Conservation (phyloP, 2,888 invertebrate species). For the Chrysolina haemoptera region DNA sequence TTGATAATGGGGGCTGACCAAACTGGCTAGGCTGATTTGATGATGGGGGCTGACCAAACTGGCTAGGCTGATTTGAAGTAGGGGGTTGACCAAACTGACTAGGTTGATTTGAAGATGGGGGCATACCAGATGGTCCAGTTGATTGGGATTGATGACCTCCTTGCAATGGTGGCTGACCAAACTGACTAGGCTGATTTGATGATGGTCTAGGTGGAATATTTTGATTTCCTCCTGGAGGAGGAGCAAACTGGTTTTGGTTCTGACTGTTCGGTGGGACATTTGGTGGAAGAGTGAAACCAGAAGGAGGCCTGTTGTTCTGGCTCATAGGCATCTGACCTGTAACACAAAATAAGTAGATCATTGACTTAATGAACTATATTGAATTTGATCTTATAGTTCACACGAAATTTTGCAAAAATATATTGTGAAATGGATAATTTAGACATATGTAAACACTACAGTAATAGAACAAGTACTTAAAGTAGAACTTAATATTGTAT, state of each 20-base stretch:
- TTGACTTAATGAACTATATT: too few relatives aligned
- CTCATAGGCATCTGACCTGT: constrained; percentile 36
- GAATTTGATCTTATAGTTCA: not conserved
- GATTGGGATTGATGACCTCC: too few relatives aligned
- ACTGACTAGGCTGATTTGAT: constrained; percentile 27
- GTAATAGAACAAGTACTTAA: too few relatives aligned
- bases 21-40: constrained; percentile 6
- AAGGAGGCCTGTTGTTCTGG: constrained; percentile 55
- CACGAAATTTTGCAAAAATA: not conserved
- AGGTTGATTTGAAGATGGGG: constrained; percentile 27
- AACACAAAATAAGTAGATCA: constrained; percentile 31
- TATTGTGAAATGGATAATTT: too few relatives aligned
- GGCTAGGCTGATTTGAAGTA: constrained; percentile 30
- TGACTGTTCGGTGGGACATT: constrained; percentile 48
- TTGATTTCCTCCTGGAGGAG: constrained; percentile 31
- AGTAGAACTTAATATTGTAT: too few relatives aligned
- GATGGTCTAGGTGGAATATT: constrained; percentile 30
- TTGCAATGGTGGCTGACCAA: too few relatives aligned
- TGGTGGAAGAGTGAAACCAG: constrained; percentile 52
- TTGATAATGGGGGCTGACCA: constrained; percentile 20
- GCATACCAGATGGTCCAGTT: constrained; percentile 29
- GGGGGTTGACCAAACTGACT: constrained; percentile 29
- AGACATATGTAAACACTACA: too few relatives aligned
- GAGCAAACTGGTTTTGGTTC: constrained; percentile 59
- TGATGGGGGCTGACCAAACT: constrained; percentile 41